Conservation (phyloP, 2,888 invertebrate genomes). For the Morinoia aosen region DNA sequence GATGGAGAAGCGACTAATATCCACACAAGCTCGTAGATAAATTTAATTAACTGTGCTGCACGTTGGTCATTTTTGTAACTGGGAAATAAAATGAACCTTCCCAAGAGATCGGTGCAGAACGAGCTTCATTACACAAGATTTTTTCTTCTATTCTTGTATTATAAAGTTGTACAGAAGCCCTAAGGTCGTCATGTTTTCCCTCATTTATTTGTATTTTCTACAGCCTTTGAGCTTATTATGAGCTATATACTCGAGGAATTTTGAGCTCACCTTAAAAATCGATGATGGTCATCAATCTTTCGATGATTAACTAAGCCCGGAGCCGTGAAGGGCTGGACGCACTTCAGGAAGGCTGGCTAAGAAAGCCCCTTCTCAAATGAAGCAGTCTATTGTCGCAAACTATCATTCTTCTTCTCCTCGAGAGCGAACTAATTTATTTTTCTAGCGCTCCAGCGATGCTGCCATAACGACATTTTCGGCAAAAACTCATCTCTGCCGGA, state of each 20-base stretch:
- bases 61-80: background rate
- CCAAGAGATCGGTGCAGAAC: background rate
- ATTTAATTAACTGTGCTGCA: too few relatives aligned
- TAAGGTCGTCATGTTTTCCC: background rate
- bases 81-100: too few relatives aligned
- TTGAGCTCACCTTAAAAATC: conserved; percentile 9
- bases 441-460: background rate
- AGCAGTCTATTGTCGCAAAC: conserved; percentile 15
- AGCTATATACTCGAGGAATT: background rate
- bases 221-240: background rate
- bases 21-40: too few relatives aligned
- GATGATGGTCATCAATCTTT: background rate
- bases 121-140: background rate
- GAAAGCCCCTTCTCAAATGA: conserved; percentile 22
- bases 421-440: conserved; percentile 9
- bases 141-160: background rate
- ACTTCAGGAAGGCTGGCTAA: background rate
- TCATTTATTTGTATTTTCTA: background rate
- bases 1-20: too few relatives aligned
- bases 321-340: background rate
- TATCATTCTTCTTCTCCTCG: conserved; percentile 15
- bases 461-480: conserved; percentile 23
- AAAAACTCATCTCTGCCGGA: conserved; percentile 23
- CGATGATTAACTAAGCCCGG: conserved; percentile 22
- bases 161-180: background rate